Conservation (phyloP, 1,140 invertebrate species). For the Listronotus oregonensis region DNA sequence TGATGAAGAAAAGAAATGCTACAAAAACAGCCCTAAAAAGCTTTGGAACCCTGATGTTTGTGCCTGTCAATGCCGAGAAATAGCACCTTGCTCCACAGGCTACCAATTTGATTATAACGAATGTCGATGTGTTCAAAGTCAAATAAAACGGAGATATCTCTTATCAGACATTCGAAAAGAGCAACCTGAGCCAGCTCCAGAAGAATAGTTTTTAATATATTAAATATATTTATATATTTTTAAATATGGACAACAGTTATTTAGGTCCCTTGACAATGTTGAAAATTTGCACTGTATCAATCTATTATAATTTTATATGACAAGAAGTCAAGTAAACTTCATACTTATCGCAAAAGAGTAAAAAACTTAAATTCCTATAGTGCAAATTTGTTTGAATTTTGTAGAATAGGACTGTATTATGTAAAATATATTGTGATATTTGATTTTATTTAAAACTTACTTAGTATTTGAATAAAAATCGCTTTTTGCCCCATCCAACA, state of each 20-base stretch:
- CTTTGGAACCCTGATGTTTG: slow-evolving; percentile 66
- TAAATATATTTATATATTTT: not conserved
- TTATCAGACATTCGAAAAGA: slow-evolving; percentile 8
- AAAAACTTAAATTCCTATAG: no score
- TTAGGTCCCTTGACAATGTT: not conserved
- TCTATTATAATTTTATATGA: not conserved
- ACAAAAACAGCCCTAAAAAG: slow-evolving; percentile 57
- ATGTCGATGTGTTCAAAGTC: slow-evolving; percentile 61
- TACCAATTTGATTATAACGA: slow-evolving; percentile 63
- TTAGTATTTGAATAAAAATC: not conserved
- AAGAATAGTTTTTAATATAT: no score
- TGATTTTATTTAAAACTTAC: not conserved
- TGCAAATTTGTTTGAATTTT: no score
- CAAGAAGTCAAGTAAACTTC: no score
- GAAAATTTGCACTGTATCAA: not conserved
- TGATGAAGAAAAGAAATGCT: slow-evolving; percentile 65
- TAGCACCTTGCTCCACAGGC: slow-evolving; percentile 64
- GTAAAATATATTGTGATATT: slow-evolving; percentile 9
- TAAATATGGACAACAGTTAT: not conserved
- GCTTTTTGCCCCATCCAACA: not conserved
- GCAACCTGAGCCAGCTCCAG: not conserved
- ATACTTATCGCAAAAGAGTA: no score
- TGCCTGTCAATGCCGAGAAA: slow-evolving; percentile 62
- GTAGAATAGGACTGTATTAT: no score
- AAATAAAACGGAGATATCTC: slow-evolving; percentile 37